phyloP scores from a whole-genome alignment of 1,140 invertebrate genomes.

The Macrostomum lignano region DNA sequence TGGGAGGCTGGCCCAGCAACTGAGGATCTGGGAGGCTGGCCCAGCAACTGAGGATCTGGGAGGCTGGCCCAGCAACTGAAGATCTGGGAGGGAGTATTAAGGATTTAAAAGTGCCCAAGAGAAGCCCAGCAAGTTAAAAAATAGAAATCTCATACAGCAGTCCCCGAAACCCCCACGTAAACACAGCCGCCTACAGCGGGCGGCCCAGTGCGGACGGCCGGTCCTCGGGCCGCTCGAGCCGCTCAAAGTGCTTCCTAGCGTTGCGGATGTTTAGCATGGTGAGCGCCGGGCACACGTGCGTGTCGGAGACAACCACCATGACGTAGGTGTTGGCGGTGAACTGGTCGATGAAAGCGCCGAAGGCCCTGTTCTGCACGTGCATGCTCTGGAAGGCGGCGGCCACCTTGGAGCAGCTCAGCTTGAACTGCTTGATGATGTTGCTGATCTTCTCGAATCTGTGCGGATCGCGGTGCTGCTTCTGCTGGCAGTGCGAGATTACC shows the following conservation, averaged over 20 bases:
- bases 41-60: too few relatives aligned
- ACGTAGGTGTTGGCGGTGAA: constrained; percentile 97
- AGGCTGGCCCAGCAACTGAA: too few relatives aligned
- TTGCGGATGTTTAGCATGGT: constrained; percentile 94
- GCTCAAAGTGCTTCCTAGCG: constrained; percentile 89
- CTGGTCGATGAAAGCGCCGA: constrained; percentile 87
- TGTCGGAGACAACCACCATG: constrained; percentile 90
- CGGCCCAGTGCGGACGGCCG: too few relatives aligned
- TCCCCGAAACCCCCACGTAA: too few relatives aligned
- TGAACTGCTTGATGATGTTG: constrained; percentile 99
- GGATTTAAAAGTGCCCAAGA: too few relatives aligned
- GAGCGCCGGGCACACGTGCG: constrained; percentile 63
- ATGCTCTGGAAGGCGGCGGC: constrained; percentile 93
- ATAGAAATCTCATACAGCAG: too few relatives aligned
- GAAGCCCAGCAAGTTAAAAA: too few relatives aligned
- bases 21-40: too few relatives aligned
- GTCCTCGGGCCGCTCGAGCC: too few relatives aligned
- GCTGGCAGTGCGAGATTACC: constrained; percentile 23
- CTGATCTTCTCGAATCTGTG: constrained; percentile 86
- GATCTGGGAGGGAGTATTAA: too few relatives aligned
- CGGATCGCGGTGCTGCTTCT: constrained; percentile 1
- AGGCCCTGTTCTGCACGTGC: constrained; percentile 81
- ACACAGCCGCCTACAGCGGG: too few relatives aligned
- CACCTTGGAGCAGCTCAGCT: constrained; percentile 68
- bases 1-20: too few relatives aligned